Percentiles rank a stretch among this genome's conserved stretches.
Evolutionary conservation across 2,113 vertebrate genomes (phyloP).

Genomic region (Lophotis ruficrista): DNA sequence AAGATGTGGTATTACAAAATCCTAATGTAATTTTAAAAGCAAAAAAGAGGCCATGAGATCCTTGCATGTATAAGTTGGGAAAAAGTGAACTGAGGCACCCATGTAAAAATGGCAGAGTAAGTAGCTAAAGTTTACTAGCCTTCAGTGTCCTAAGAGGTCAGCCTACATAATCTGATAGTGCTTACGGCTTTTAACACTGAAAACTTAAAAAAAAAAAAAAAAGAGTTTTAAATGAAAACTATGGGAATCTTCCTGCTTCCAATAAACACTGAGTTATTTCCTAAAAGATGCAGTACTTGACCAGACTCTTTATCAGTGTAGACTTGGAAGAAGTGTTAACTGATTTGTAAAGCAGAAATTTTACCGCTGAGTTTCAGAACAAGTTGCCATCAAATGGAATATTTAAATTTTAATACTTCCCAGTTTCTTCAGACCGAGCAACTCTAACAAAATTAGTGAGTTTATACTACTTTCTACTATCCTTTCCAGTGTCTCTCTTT

Average conservation of each 20-base stretch:
- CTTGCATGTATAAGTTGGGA: accelerated
- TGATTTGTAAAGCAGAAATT: background rate
- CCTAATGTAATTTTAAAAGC: background rate
- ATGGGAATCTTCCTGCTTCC: background rate
- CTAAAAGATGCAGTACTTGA: background rate
- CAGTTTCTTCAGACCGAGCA: background rate
- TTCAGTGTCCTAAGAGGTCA: background rate
- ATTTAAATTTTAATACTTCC: background rate
- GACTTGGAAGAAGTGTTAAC: background rate
- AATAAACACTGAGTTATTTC: background rate
- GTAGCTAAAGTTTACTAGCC: background rate
- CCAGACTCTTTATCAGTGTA: background rate
- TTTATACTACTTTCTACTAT: background rate
- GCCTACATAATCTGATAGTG: accelerated
- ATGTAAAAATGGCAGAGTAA: background rate
- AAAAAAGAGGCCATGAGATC: background rate
- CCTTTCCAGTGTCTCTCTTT: background rate
- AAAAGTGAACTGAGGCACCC: background rate
- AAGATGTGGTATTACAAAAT: background rate
- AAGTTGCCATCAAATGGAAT: background rate
- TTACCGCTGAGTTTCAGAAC: background rate
- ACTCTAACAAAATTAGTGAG: background rate
- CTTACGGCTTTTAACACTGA: background rate
- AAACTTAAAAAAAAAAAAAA: background rate
- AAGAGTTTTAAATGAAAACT: background rate